Evolutionary conservation across 1,140 invertebrate species (phyloP).

Genomic region (Mya arenaria): DNA sequence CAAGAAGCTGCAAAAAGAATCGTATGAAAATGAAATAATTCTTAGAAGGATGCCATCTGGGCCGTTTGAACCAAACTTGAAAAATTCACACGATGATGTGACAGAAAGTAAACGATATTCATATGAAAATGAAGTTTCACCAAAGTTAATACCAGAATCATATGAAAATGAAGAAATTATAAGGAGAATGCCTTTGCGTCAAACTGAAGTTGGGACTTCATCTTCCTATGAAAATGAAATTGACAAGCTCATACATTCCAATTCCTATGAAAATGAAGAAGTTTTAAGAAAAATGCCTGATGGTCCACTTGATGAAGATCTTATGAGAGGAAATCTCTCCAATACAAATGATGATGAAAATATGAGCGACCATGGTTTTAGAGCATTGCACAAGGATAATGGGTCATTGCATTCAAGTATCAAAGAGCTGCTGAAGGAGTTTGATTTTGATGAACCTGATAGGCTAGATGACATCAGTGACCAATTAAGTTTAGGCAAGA

Average conservation of each 20-base stretch:
- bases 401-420: neutral
- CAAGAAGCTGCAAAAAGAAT: no score
- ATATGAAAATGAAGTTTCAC: neutral
- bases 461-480: no score
- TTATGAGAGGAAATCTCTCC: neutral
- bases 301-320: neutral
- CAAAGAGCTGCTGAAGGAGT: neutral
- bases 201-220: no score
- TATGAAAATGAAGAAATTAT: constrained; percentile 1
- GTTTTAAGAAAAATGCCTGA: neutral
- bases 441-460: neutral
- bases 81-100: neutral
- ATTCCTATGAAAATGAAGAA: neutral
- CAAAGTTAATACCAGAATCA: neutral
- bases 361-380: neutral
- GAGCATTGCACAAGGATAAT: neutral
- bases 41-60: neutral
- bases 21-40: neutral
- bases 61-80: neutral
- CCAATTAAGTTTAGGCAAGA: neutral
- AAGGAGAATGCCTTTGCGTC: neutral
- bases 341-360: no score
- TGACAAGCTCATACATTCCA: neutral
- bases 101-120: neutral
- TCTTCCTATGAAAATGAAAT: neutral